A percentile compares a stretch with the other conserved stretches of the same genome.
These are phyloP conservation scores for Lapara coniferarum DNA, from an alignment of 2,888 invertebrate genomes.

Conservation along the genomic window DNA sequence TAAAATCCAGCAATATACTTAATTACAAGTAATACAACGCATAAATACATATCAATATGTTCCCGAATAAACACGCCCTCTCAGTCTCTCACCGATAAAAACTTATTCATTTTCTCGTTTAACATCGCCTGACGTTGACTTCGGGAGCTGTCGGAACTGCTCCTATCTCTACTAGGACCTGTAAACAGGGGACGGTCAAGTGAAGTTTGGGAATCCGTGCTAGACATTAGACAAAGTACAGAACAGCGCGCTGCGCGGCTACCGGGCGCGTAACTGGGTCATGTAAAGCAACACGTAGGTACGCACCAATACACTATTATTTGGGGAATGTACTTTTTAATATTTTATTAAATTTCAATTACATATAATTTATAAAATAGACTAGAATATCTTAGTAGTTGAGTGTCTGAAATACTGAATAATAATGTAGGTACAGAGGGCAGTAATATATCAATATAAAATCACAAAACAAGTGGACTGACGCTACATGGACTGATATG, in stretches of 20 bases:
- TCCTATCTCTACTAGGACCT: conserved; percentile 86
- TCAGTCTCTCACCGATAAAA: conserved; percentile 94
- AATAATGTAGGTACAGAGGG: conserved; percentile 4
- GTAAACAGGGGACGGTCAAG: conserved; percentile 67
- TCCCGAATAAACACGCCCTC: conserved; percentile 72
- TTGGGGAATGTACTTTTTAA: not conserved
- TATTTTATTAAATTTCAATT: not conserved
- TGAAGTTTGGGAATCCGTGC: conserved; percentile 36
- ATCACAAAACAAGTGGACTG: conserved; percentile 14
- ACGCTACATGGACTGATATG: conserved; percentile 65
- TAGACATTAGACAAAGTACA: conserved; percentile 35
- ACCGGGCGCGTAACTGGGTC: conserved; percentile 68
- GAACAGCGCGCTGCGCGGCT: conserved; percentile 38
- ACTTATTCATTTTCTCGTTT: conserved; percentile 97
- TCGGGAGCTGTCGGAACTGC: conserved; percentile 85
- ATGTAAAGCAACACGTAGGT: conserved; percentile 31
- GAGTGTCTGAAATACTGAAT: conserved; percentile 36
- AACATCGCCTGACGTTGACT: conserved; percentile 93
- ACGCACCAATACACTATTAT: conserved; percentile 28
- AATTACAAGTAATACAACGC: conserved; percentile 60
- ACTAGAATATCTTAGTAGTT: conserved; percentile 4
- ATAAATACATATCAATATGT: conserved; percentile 58
- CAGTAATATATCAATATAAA: conserved; percentile 8
- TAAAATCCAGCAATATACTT: conserved; percentile 66
- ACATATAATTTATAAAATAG: not conserved